Conservation (phyloP, 2,797 vertebrate species). For the Acanthiza pusilla region DNA sequence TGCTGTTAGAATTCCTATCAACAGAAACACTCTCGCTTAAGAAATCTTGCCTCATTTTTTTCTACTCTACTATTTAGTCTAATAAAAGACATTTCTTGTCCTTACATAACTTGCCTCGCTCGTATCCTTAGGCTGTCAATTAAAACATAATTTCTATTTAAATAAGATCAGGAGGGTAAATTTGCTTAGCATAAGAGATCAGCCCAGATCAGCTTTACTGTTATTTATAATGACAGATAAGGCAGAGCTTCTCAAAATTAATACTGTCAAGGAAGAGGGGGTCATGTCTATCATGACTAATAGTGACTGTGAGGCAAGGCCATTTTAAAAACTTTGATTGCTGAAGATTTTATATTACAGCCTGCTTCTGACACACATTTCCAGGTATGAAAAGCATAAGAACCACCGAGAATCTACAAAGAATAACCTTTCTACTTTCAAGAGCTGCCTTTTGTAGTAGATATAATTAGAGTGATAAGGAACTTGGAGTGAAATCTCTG, state of each 20-base stretch:
- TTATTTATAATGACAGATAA: background rate
- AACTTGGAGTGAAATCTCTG: background rate
- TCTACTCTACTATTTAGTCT: background rate
- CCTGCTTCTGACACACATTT: background rate
- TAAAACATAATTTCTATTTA: background rate
- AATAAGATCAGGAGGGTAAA: background rate
- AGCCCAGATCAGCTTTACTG: background rate
- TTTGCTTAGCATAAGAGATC: background rate
- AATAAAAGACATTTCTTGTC: background rate
- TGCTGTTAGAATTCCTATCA: background rate
- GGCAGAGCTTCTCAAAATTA: background rate
- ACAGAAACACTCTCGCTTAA: background rate
- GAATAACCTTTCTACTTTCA: background rate
- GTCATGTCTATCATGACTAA: background rate
- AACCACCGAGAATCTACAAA: background rate
- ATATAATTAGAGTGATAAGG: background rate
- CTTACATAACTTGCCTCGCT: background rate
- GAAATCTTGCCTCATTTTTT: background rate
- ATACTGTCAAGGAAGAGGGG: background rate
- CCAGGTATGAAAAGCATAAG: background rate
- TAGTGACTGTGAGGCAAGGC: background rate
- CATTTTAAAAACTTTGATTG: background rate
- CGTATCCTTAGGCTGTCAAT: background rate
- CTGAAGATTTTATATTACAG: background rate
- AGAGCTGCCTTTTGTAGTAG: background rate